Percentiles rank a stretch among this genome's conserved stretches.
phyloP scores from a whole-genome alignment of 1,140 invertebrate species.

The Artemia franciscana region DNA sequence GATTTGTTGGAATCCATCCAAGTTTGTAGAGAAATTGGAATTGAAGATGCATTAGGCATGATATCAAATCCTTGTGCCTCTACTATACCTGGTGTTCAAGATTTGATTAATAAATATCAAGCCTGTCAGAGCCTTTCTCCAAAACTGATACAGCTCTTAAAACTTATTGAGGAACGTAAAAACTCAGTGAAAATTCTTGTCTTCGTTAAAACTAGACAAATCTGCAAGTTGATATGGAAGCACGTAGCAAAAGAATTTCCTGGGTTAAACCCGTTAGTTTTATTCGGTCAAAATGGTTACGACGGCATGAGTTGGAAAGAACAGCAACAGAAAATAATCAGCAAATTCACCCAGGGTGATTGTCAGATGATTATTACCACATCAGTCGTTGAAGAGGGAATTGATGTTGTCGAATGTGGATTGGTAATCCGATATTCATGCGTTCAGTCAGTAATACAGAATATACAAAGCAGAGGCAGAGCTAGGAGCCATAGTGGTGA shows the following conservation, averaged over 20 bases:
- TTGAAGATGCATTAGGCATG: not conserved
- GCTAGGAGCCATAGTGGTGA: not conserved
- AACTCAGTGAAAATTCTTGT: not conserved
- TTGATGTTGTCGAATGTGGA: not conserved
- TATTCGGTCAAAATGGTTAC: not conserved
- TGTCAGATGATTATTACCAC: not conserved
- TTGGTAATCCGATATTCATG: constrained; percentile 2
- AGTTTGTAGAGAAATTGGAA: not conserved
- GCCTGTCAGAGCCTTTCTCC: not conserved
- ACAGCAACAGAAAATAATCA: not conserved
- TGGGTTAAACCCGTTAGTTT: not conserved
- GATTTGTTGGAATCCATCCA: not conserved
- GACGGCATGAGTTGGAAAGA: constrained; percentile 3
- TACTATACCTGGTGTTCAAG: not conserved
- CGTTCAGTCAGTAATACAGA: not conserved
- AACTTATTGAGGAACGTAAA: not conserved
- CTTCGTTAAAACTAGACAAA: constrained; percentile 2
- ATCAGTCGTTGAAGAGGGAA: constrained; percentile 1
- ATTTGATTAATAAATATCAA: not conserved
- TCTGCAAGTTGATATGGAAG: not conserved
- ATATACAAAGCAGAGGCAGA: not conserved
- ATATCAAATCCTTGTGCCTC: not conserved
- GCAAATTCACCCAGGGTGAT: not conserved
- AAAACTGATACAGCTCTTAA: not conserved
- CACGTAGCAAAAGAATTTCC: not conserved